Conservation (phyloP, 2,888 invertebrate genomes). For the Dryobota labecula region DNA sequence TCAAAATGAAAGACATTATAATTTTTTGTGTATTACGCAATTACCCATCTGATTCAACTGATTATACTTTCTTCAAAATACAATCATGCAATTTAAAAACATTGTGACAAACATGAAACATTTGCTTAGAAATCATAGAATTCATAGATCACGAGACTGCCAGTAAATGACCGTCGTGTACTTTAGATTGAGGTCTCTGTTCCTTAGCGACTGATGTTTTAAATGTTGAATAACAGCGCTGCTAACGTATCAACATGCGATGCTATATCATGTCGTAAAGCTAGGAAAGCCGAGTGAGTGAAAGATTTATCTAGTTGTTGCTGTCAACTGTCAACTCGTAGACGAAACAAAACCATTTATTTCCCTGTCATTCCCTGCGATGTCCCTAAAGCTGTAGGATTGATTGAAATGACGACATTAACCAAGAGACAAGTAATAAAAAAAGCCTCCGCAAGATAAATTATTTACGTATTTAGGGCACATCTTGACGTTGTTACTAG, state of each 20-base stretch:
- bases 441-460: background rate
- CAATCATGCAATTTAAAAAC: background rate
- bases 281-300: background rate
- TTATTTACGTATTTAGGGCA: no score
- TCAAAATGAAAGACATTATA: no score
- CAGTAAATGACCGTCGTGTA: background rate
- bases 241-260: background rate
- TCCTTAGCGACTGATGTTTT: background rate
- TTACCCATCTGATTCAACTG: no score
- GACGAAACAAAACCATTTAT: background rate
- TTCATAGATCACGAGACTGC: background rate
- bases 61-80: background rate
- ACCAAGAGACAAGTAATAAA: background rate
- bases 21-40: no score
- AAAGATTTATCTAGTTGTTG: constrained; percentile 13
- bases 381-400: no score
- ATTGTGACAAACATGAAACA: background rate
- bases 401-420: no score
- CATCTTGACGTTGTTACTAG: no score
- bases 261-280: background rate
- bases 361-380: no score
- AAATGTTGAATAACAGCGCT: background rate
- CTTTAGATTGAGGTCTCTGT: background rate
- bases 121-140: background rate
- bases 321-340: constrained; percentile 3